phyloP scores from a whole-genome alignment of 2,797 vertebrate species.

The Accipiter minullus region DNA sequence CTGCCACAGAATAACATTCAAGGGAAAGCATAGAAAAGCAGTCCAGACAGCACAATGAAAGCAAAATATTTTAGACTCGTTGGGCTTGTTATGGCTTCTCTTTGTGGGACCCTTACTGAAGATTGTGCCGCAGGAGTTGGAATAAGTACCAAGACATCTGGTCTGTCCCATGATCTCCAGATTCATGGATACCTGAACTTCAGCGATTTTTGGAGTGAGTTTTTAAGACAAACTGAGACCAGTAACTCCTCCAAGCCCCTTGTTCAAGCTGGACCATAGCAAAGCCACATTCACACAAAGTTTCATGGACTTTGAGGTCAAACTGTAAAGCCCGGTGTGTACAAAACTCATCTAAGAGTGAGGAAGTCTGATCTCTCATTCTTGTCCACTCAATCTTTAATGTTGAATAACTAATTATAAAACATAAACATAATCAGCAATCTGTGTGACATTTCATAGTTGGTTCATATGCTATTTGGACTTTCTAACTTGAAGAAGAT shows the following conservation, averaged over 20 bases:
- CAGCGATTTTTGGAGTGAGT: background rate
- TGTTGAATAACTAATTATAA: background rate
- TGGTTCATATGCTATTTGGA: background rate
- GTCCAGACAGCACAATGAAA: background rate
- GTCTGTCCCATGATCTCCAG: background rate
- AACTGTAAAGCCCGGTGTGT: background rate
- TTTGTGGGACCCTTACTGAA: background rate
- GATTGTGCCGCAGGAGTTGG: background rate
- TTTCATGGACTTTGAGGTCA: background rate
- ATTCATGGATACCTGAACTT: background rate
- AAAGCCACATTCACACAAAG: background rate
- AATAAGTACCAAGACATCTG: background rate
- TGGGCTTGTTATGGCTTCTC: background rate
- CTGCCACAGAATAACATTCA: background rate
- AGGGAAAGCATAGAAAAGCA: background rate
- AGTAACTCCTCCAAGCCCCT: background rate
- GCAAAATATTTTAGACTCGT: background rate
- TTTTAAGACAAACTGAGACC: background rate
- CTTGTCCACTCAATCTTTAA: background rate
- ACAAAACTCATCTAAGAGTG: background rate
- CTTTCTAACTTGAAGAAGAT: background rate
- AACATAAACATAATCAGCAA: background rate
- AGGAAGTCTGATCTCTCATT: background rate
- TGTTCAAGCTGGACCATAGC: background rate
- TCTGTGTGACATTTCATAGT: background rate